These are phyloP conservation scores for Drosophila pectinifera DNA, from an alignment of 1,140 invertebrate genomes.

Conservation along the genomic window DNA sequence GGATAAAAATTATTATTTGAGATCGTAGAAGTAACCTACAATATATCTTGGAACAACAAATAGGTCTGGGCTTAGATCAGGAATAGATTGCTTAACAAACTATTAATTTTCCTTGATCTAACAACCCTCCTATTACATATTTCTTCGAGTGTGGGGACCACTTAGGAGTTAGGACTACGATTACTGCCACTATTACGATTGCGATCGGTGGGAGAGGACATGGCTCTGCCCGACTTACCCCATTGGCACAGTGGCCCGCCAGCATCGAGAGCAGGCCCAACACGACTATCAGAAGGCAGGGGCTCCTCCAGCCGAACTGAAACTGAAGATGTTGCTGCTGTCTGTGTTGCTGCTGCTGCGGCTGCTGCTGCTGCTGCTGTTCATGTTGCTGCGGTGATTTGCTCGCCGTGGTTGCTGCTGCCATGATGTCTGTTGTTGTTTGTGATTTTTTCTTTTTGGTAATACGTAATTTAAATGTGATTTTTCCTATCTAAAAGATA, in stretches of 20 bases:
- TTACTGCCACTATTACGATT: slow-evolving; percentile 2
- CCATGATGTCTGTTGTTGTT: slow-evolving; percentile 73
- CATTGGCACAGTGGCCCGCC: slow-evolving; percentile 83
- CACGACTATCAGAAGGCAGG: slow-evolving; percentile 62
- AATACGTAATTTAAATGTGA: slow-evolving; percentile 76
- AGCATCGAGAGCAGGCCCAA: slow-evolving; percentile 63
- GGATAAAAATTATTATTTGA: too few relatives aligned
- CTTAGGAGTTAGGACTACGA: slow-evolving; percentile 7
- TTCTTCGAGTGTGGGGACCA: not conserved
- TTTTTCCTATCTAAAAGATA: slow-evolving; percentile 69
- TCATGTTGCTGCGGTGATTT: slow-evolving; percentile 62
- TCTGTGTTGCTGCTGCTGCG: slow-evolving; percentile 39
- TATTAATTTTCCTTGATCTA: not conserved
- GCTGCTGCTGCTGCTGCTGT: slow-evolving; percentile 28
- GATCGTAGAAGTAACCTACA: too few relatives aligned
- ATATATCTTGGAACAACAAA: too few relatives aligned
- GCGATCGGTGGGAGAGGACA: slow-evolving; percentile 25
- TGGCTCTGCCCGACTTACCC: slow-evolving; percentile 65
- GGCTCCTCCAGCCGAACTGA: slow-evolving; percentile 11
- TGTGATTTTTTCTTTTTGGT: slow-evolving; percentile 40
- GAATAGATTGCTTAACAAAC: too few relatives aligned
- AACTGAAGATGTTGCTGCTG: slow-evolving; percentile 54
- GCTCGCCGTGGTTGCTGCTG: slow-evolving; percentile 55
- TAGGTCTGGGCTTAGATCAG: too few relatives aligned
- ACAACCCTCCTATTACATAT: not conserved